Evolutionary conservation across 2,797 vertebrate genomes (phyloP).

Genomic region (Remorina albescens): DNA sequence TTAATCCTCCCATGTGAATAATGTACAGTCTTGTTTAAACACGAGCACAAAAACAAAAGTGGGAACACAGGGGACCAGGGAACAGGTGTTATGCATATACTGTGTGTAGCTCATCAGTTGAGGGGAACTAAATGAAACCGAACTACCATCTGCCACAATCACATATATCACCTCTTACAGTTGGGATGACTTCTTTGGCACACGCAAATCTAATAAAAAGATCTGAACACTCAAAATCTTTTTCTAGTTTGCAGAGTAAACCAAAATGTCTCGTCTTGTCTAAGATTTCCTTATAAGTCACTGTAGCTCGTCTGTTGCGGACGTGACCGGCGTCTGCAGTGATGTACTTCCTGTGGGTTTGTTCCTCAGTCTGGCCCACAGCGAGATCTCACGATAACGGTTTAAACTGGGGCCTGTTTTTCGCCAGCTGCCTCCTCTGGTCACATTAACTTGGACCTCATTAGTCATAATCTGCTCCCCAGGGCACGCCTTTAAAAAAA

Average conservation of each 20-base stretch:
- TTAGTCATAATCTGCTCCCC: slow-evolving; percentile 84
- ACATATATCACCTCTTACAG: slow-evolving; percentile 21
- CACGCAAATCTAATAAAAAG: background rate
- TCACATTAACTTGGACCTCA: slow-evolving; percentile 82
- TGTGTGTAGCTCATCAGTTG: slow-evolving; percentile 52
- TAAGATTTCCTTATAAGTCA: slow-evolving; percentile 76
- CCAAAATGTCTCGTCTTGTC: slow-evolving; percentile 4
- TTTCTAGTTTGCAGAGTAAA: background rate
- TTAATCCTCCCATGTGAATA: slow-evolving; percentile 26
- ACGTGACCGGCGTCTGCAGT: slow-evolving; percentile 67
- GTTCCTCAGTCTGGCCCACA: slow-evolving; percentile 69
- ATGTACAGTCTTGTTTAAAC: slow-evolving; percentile 39
- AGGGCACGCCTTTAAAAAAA: slow-evolving; percentile 69
- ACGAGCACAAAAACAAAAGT: slow-evolving; percentile 49
- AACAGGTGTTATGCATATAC: slow-evolving; percentile 71
- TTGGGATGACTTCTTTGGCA: background rate
- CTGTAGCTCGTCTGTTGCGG: slow-evolving; percentile 54
- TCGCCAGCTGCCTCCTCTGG: slow-evolving; percentile 76
- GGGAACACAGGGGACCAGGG: slow-evolving; percentile 38
- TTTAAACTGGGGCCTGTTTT: slow-evolving; percentile 64
- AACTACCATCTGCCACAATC: slow-evolving; percentile 58
- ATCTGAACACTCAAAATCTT: background rate
- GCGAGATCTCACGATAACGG: slow-evolving; percentile 79
- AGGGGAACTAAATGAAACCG: slow-evolving; percentile 55
- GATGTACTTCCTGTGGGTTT: slow-evolving; percentile 81